Evolutionary conservation across 2,888 invertebrate species (phyloP).

Genomic region (Papilio demoleus): DNA sequence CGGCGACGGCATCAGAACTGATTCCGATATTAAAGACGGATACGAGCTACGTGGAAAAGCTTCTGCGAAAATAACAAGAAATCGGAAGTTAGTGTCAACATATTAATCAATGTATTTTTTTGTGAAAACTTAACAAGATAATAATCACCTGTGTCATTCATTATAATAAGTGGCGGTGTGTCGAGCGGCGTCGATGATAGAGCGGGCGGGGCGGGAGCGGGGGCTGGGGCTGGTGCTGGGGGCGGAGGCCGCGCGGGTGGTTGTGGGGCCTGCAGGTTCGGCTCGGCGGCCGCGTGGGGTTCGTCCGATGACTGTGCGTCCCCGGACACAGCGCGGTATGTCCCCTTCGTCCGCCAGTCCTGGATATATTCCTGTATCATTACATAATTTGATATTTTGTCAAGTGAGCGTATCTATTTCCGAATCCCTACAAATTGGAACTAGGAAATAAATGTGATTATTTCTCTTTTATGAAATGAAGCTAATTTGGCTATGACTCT

Average conservation of each 20-base stretch:
- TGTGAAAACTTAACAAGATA: neutral
- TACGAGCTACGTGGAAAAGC: constrained; percentile 20
- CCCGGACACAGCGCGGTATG: constrained; percentile 69
- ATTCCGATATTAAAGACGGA: constrained; percentile 25
- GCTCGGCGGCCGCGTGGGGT: constrained; percentile 44
- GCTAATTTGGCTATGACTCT: neutral
- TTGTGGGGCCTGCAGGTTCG: constrained; percentile 43
- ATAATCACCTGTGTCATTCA: constrained; percentile 24
- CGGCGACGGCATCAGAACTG: constrained; percentile 25
- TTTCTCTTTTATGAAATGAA: too few relatives aligned
- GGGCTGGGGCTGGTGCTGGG: constrained; percentile 37
- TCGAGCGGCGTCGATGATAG: constrained; percentile 8
- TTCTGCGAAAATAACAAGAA: constrained; percentile 5
- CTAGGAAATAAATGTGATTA: too few relatives aligned
- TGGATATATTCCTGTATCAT: constrained; percentile 44
- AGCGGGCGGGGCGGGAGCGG: constrained; percentile 34
- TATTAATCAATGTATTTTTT: neutral
- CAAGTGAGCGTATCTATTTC: neutral
- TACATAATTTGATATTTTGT: constrained; percentile 6
- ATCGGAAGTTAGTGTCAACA: neutral
- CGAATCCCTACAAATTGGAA: too few relatives aligned
- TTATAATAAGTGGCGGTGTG: neutral
- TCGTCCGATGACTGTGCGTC: constrained; percentile 73
- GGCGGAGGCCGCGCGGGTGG: constrained; percentile 43
- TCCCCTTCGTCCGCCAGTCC: constrained; percentile 78